phyloP scores from a whole-genome alignment of 1,140 invertebrate genomes.

The Pectinophora gossypiella region DNA sequence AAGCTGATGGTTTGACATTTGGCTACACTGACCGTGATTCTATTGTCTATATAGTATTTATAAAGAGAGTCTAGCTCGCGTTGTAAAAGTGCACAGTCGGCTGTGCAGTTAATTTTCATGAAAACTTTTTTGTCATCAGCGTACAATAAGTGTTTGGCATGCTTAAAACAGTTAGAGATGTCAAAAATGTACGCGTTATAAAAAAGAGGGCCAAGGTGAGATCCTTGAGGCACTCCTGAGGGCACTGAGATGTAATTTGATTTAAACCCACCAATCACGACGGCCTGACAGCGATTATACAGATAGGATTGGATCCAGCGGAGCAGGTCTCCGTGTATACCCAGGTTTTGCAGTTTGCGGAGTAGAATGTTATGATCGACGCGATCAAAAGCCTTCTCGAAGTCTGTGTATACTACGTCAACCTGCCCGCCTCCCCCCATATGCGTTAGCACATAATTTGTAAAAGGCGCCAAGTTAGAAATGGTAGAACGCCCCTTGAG shows the following conservation, averaged over 20 bases:
- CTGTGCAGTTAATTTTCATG: not conserved
- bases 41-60: not conserved
- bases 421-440: conserved; percentile 19
- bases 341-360: not conserved
- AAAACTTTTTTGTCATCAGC: conserved; percentile 8
- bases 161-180: not conserved
- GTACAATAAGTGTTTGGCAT: not conserved
- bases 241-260: conserved; percentile 12
- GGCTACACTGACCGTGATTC: not conserved
- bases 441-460: conserved; percentile 6
- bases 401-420: conserved; percentile 28
- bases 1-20: conserved; percentile 4
- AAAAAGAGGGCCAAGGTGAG: too few species aligned
- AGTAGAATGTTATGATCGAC: conserved; percentile 11
- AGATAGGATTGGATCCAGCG: conserved; percentile 23
- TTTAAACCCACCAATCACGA: not conserved
- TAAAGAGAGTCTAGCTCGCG: not conserved
- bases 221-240: conserved; percentile 15
- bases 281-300: conserved; percentile 11
- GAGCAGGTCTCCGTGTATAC: conserved; percentile 10
- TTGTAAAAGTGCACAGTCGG: not conserved
- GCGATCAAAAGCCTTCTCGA: conserved; percentile 28
- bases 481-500: conserved; percentile 14
- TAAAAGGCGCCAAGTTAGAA: conserved; percentile 20
- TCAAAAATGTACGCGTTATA: conserved; percentile 2